Evolutionary conservation across 2,113 vertebrate species (phyloP).

Genomic region (Bostrychus sinensis): DNA sequence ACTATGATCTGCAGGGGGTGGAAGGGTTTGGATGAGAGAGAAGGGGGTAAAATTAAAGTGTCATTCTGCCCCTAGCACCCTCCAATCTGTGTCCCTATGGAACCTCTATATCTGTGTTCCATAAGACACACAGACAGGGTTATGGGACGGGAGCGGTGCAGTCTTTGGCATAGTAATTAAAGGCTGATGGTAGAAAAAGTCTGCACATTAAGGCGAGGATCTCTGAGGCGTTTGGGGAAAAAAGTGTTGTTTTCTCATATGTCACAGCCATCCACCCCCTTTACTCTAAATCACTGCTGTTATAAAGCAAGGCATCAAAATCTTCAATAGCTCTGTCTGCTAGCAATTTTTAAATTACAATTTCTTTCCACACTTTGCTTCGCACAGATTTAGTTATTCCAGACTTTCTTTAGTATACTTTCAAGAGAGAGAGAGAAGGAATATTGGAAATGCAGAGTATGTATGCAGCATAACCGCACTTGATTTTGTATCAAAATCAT

Average conservation of each 20-base stretch:
- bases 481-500: too few relatives aligned
- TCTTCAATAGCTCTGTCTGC: conserved; percentile 28
- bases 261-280: conserved; percentile 45
- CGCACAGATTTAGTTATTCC: conserved; percentile 7
- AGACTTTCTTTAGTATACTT: conserved; percentile 18
- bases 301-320: conserved; percentile 57
- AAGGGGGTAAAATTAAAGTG: conserved; percentile 41
- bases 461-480: background rate
- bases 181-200: conserved; percentile 51
- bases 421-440: background rate
- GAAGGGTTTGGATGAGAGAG: conserved; percentile 1
- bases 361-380: background rate
- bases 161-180: conserved; percentile 69
- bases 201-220: conserved; percentile 29
- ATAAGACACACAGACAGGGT: conserved; percentile 57
- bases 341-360: conserved; percentile 41
- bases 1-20: conserved; percentile 20
- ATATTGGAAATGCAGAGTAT: background rate
- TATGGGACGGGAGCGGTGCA: conserved; percentile 26
- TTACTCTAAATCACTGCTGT: conserved; percentile 37
- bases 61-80: conserved; percentile 45
- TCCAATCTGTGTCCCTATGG: conserved; percentile 34
- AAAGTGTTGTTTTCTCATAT: conserved; percentile 56
- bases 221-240: conserved; percentile 34
- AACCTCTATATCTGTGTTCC: conserved; percentile 33